Evolutionary conservation across 2,113 vertebrate genomes (phyloP).

Genomic region (Notiomystis cincta): DNA sequence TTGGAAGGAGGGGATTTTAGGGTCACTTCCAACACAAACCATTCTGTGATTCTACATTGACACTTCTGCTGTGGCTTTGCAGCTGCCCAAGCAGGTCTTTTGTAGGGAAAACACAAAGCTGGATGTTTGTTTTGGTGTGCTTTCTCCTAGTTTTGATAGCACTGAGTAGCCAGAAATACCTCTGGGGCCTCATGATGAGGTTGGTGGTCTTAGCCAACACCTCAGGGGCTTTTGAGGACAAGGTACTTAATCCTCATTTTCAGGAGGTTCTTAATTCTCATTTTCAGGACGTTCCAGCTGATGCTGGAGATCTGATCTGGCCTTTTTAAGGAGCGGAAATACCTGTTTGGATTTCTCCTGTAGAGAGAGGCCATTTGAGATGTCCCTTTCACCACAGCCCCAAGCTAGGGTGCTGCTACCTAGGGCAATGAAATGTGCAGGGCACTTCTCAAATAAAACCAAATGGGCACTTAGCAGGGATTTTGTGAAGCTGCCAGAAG

Average conservation of each 20-base stretch:
- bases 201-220: background rate
- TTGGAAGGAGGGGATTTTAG: background rate
- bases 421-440: background rate
- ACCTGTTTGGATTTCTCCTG: background rate
- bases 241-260: background rate
- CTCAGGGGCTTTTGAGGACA: background rate
- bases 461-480: background rate
- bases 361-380: background rate
- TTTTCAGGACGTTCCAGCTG: background rate
- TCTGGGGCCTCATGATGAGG: rapidly evolving
- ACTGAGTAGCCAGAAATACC: rapidly evolving
- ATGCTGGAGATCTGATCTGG: background rate
- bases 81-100: background rate
- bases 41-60: rapidly evolving
- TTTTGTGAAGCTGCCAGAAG: background rate
- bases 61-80: background rate
- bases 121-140: background rate
- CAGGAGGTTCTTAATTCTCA: background rate
- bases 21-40: background rate
- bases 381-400: rapidly evolving
- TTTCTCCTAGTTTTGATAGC: background rate
- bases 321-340: background rate
- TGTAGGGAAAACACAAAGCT: background rate
- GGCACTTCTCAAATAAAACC: rapidly evolving
- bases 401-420: rapidly evolving